Conservation (phyloP, 2,888 invertebrate genomes). For the Melinopterus prodromus region DNA sequence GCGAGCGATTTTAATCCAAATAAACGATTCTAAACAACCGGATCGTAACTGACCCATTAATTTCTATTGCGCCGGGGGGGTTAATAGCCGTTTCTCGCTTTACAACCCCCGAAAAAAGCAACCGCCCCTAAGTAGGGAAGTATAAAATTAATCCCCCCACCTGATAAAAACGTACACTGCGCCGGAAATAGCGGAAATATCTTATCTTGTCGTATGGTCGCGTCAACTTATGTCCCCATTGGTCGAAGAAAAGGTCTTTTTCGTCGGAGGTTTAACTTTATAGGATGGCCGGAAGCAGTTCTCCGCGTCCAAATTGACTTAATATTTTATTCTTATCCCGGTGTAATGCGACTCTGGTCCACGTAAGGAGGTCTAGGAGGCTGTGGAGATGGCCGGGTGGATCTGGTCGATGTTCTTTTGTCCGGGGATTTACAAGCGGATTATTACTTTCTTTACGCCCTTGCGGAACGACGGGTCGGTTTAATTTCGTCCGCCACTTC, state of each 20-base stretch:
- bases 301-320: slow-evolving; percentile 30
- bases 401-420: slow-evolving; percentile 15
- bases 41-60: slow-evolving; percentile 42
- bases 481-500: not conserved
- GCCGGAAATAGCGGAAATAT: slow-evolving; percentile 20
- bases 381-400: not conserved
- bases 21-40: slow-evolving; percentile 29
- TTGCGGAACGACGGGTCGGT: not conserved
- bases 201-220: slow-evolving; percentile 21
- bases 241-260: slow-evolving; percentile 23
- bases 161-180: slow-evolving; percentile 39
- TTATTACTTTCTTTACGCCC: slow-evolving; percentile 28
- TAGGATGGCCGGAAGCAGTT: not conserved
- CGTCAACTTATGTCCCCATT: slow-evolving; percentile 22
- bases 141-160: slow-evolving; percentile 41
- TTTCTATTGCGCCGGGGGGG: slow-evolving; percentile 41
- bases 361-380: not conserved
- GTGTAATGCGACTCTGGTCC: not conserved
- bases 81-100: slow-evolving; percentile 36
- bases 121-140: not conserved
- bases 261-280: not conserved
- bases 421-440: slow-evolving; percentile 23
- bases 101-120: slow-evolving; percentile 30
- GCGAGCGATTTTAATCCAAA: slow-evolving; percentile 10
- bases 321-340: slow-evolving; percentile 38